Evolutionary conservation across 92 coral and sea anemone species (phyloP), one percentile per base, ranked within the genome.

Genomic region (Meandrina meandrites): DNA sequence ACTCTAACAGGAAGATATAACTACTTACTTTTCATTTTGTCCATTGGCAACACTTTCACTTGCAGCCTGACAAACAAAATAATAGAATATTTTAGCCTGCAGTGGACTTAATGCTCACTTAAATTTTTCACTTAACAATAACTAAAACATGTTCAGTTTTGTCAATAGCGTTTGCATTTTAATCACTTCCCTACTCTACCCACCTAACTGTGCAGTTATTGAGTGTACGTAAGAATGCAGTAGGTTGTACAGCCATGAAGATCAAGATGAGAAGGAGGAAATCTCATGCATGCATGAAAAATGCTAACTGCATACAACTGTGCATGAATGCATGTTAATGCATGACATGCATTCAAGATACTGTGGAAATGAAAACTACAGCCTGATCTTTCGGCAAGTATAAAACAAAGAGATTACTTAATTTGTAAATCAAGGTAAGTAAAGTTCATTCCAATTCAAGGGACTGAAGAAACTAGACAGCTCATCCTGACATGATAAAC

Each of bases 21-120:
- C 17, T 31, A 85, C 88, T 60, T 76, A 85, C 88, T 28, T 17
- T 54, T 77, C 77, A 77, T 31, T 85, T 53, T 85, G 76, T 10
- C 76, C 88, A 48, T 85, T 62, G 2, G 83, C 67, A 36, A 77
- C 70, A 79, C 64, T 50, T 7, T 85, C 88, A 77, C 50, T 77
- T 30, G 88, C 83, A 19, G 35, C 77, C 88, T 85, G 80, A 57
- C 8, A 40, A 19, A 24, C 14, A 64, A 36, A 19, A 79, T 19
- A 75, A 31, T 21, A 53, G 28, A 10, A 51, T 14, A 54, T 54
- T 13, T 56, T 28, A 53, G 42, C 14, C 45, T 30, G 14, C 4
- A 1, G 15, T 73, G 9, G 16, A 66, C 4, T 66, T 27, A 9
- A 24, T 17, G 15, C 1, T 16, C 21, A 54, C 60, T 54, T n/a